Evolutionary conservation across 2,888 invertebrate genomes (phyloP).

Genomic region (Drosophila conformis): DNA sequence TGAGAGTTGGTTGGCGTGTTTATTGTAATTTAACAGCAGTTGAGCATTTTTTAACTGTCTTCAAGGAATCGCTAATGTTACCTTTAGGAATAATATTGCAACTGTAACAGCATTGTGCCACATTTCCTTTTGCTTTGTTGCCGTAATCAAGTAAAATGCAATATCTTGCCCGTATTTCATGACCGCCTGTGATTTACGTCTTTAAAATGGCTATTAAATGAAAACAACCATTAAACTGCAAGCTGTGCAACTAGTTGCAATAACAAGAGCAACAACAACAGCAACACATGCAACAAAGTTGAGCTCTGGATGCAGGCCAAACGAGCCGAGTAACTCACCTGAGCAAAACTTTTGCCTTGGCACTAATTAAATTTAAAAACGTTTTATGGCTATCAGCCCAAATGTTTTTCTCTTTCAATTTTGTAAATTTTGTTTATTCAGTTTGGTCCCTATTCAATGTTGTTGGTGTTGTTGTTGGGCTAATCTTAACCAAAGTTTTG

Average conservation of each 20-base stretch:
- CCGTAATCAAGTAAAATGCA: constrained; percentile 60
- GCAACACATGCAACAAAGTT: constrained; percentile 48
- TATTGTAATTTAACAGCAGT: constrained; percentile 2
- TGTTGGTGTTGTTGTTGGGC: constrained; percentile 24
- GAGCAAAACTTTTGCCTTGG: constrained; percentile 28
- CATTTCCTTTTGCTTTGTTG: constrained; percentile 27
- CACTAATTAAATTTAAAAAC: constrained; percentile 71
- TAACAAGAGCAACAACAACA: not conserved
- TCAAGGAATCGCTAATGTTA: constrained; percentile 11
- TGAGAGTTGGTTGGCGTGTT: not conserved
- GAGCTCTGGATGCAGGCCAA: not conserved
- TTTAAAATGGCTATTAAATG: constrained; percentile 60
- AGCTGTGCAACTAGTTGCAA: constrained; percentile 68
- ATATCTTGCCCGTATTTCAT: constrained; percentile 48
- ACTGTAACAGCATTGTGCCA: constrained; percentile 19
- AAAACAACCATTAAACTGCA: constrained; percentile 43
- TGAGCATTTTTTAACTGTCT: not conserved
- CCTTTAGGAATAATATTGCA: constrained; percentile 32
- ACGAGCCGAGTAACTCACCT: constrained; percentile 26
- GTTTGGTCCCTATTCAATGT: constrained; percentile 23
- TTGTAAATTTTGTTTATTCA: constrained; percentile 21
- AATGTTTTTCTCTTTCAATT: constrained; percentile 12
- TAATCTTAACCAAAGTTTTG: constrained; percentile 18
- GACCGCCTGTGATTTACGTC: constrained; percentile 64
- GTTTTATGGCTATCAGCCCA: constrained; percentile 26